Evolutionary conservation across 1,140 invertebrate species (phyloP), one percentile per base, ranked within the genome.

Genomic region (Halictus rubicundus): DNA sequence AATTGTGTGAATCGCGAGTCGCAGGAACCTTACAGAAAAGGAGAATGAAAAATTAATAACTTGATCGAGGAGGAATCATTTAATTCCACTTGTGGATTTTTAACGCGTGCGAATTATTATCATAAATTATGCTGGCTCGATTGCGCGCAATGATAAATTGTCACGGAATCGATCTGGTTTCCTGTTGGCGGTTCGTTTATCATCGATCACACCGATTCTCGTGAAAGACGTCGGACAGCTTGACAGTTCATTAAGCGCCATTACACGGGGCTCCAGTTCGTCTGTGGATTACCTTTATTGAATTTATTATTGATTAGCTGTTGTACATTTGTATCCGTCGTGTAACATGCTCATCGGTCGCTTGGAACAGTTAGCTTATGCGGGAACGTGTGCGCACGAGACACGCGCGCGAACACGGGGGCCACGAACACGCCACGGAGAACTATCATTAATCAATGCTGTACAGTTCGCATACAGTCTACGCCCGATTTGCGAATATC

Each of bases 301-400:
- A 66, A 57, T 74, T 68, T 39, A 68, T 75, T 66, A 23, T 19
- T 27, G 19, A 66, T 39, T 57, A 25, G 16, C 9, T 52, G 57
- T 68, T 14, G 25, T 42, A 59, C 23, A 66, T 25, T 6, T 42
- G 39, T 23, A 23, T 6, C 12, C 59, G 9, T n/a, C 32, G 32
- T 9, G 5, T 32, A 32, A 21, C 37, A 37, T 21, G 37, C 3
- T 64, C 21, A 23, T 10, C 32, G 39, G 9, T 23, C 19, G 32
- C 32, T 21, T 65, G 32, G 42, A 42, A 61, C 16, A 32, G 23
- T 32, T 25, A n/a, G n/a, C 54, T 2, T n/a, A 57, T 8, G n/a
- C 21, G 32, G 39, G 2, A 49, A 21, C 10, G 27, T 63, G 25
- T 46, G 10, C 9, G 2, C 42, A 46, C 14, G 14, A 12, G 42